Conservation (phyloP, 2,888 invertebrate genomes). For the Chouioia cunea region DNA sequence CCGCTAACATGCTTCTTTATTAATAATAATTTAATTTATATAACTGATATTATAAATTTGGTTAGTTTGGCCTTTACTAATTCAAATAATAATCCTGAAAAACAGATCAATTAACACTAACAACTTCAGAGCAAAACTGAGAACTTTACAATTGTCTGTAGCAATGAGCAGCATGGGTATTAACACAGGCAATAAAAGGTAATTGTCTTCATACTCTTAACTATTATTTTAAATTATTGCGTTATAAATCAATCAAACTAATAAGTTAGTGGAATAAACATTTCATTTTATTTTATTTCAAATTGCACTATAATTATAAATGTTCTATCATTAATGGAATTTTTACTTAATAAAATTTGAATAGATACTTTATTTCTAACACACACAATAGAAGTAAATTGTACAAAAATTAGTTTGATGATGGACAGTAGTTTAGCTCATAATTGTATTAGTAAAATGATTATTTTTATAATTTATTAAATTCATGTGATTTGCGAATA, state of each 20-base stretch:
- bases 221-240: constrained; percentile 19
- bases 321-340: neutral
- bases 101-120: constrained; percentile 29
- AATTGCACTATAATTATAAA: neutral
- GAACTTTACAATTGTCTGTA: constrained; percentile 20
- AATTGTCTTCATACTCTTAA: constrained; percentile 28
- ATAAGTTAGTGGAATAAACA: constrained; percentile 16
- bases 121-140: constrained; percentile 19
- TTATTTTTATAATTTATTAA: no score
- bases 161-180: constrained; percentile 40
- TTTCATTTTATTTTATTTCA: constrained; percentile 1
- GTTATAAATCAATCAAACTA: constrained; percentile 21
- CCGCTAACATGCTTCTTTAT: neutral
- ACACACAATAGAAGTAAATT: neutral
- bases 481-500: neutral
- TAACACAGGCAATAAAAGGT: constrained; percentile 41
- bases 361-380: neutral
- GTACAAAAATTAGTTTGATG: no score
- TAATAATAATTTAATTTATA: constrained; percentile 3
- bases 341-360: neutral
- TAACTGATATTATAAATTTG: neutral
- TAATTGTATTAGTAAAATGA: no score
- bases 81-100: neutral
- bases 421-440: no score
- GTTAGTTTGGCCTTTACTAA: neutral